Evolutionary conservation across 2,113 vertebrate genomes (phyloP).

Genomic region (western clawed frog (Xenopus tropicalis)): UCB_Xtro_10.0 CM004448.2:96025501-96026000

Average conservation of each 20-base stretch:
- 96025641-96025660: background rate
- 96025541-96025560: background rate
- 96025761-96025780: background rate
- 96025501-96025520: background rate
- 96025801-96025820: too few species aligned
- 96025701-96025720: background rate
- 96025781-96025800: too few species aligned
- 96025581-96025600: conserved; percentile 7
- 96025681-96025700: background rate
- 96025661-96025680: background rate
- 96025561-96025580: background rate
- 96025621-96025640: background rate
- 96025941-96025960: background rate
- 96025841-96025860: too few species aligned
- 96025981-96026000: too few species aligned
- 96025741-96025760: background rate
- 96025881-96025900: too few species aligned
- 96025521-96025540: background rate
- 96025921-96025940: background rate
- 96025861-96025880: too few species aligned
- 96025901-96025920: background rate
- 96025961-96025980: too few species aligned
- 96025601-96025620: background rate
- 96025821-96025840: too few species aligned
- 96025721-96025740: background rate